A percentile compares a stretch with the other conserved stretches of the same genome.
Evolutionary conservation across 92 coral and sea anemone species (phyloP).

Genomic region (Heteractis magnifica): DNA sequence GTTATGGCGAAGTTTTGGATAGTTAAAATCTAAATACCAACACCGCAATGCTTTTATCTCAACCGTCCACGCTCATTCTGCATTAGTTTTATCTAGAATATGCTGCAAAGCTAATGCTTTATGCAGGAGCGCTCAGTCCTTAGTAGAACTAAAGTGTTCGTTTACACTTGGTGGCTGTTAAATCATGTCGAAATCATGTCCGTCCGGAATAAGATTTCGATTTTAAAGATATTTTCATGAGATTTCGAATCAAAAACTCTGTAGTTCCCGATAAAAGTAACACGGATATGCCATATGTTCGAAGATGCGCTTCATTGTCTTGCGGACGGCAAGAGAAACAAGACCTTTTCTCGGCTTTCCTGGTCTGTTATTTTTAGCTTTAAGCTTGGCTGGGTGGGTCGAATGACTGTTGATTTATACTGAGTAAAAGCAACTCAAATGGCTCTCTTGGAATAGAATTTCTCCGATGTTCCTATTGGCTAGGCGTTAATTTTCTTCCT

Average conservation of each 20-base stretch:
- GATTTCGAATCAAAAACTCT: neutral
- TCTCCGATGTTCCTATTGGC: neutral
- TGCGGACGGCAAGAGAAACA: no score
- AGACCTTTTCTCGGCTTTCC: no score
- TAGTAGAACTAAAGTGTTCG: no score
- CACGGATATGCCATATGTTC: no score
- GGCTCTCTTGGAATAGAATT: neutral
- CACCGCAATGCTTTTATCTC: neutral
- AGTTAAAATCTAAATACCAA: neutral
- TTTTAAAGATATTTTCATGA: neutral
- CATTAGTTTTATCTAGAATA: slow-evolving; percentile 1
- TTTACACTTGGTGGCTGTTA: neutral
- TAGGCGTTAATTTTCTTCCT: neutral
- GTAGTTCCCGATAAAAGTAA: neutral
- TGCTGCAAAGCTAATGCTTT: neutral
- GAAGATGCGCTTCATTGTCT: no score
- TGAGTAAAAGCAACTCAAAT: no score
- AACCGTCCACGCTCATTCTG: neutral
- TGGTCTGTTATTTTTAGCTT: no score
- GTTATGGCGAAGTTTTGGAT: neutral
- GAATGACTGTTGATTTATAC: no score
- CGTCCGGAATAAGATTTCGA: neutral
- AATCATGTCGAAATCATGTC: neutral
- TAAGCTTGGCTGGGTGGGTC: no score
- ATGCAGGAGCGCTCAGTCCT: no score